phyloP scores from a whole-genome alignment of 2,888 invertebrate species.

The Pristionchus entomophagus region DNA sequence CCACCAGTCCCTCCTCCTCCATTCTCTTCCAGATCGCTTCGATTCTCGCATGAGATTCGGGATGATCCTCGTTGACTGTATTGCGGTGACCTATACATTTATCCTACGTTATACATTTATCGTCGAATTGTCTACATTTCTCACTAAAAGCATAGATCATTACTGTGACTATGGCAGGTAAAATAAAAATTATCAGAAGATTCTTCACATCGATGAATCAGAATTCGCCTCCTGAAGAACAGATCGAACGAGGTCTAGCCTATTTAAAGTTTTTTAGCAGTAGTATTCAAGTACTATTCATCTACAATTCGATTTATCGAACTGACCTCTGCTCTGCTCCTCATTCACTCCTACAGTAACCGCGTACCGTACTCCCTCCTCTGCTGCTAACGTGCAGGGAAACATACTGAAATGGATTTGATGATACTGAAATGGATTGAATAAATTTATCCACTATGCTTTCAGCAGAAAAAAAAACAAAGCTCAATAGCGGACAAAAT shows the following conservation, averaged over 20 bases:
- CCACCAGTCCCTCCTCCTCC: slow-evolving; percentile 50
- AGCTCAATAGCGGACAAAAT: neutral
- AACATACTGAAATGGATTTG: neutral
- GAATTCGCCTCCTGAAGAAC: no score
- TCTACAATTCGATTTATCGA: no score
- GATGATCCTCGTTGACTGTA: slow-evolving; percentile 54
- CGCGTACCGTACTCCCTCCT: slow-evolving; percentile 18
- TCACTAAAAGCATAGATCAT: no score
- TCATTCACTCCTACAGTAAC: slow-evolving; percentile 31
- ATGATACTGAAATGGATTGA: no score
- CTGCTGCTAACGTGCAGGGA: slow-evolving; percentile 14
- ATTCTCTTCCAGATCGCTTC: slow-evolving; percentile 52
- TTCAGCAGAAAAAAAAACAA: neutral
- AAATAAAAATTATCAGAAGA: no score
- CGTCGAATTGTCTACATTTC: no score
- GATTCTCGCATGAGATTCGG: slow-evolving; percentile 57
- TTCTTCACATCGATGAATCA: no score
- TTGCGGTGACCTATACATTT: slow-evolving; percentile 51
- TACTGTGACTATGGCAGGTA: no score
- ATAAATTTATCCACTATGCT: neutral
- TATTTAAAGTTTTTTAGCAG: no score
- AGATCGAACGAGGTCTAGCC: no score
- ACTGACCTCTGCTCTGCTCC: slow-evolving; percentile 24
- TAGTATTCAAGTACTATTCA: no score
- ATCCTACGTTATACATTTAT: no score